These are phyloP conservation scores for Cylas formicarius DNA, from an alignment of 1,140 invertebrate genomes.

Conservation along the genomic window DNA sequence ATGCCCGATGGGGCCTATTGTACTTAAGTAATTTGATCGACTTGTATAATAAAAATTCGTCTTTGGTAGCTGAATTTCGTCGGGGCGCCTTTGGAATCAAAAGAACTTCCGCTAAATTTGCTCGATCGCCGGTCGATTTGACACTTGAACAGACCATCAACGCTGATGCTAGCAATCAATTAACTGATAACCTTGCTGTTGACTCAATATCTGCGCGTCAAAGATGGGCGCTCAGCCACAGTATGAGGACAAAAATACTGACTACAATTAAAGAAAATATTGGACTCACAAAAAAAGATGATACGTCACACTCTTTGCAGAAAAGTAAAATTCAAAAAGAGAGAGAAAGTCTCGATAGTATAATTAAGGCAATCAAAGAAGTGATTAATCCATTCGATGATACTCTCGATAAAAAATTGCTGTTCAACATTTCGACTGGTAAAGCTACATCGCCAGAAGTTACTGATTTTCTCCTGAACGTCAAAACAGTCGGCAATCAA, in stretches of 20 bases:
- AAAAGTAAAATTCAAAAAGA: slow-evolving; percentile 29
- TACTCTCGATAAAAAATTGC: slow-evolving; percentile 24
- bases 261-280: slow-evolving; percentile 15
- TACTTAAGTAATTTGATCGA: slow-evolving; percentile 23
- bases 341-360: slow-evolving; percentile 21
- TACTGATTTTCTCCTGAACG: slow-evolving; percentile 27
- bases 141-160: slow-evolving; percentile 28
- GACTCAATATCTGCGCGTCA: slow-evolving; percentile 34
- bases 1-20: slow-evolving; percentile 24
- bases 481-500: slow-evolving; percentile 22
- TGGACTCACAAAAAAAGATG: slow-evolving; percentile 20
- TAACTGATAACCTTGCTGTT: slow-evolving; percentile 28
- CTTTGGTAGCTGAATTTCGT: slow-evolving; percentile 21
- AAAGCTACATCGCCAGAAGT: slow-evolving; percentile 31
- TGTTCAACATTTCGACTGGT: slow-evolving; percentile 33
- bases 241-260: slow-evolving; percentile 31
- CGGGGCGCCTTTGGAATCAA: slow-evolving; percentile 23
- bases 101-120: slow-evolving; percentile 12
- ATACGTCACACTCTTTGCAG: slow-evolving; percentile 30
- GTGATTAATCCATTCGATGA: slow-evolving; percentile 30
- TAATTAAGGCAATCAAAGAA: slow-evolving; percentile 23
- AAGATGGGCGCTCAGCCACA: slow-evolving; percentile 32
- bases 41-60: slow-evolving; percentile 17
- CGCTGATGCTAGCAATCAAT: slow-evolving; percentile 27
- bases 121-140: slow-evolving; percentile 22